Base-by-base conservation (phyloP, 2,888 invertebrate species). In the Ophioninae sp. region DNA sequence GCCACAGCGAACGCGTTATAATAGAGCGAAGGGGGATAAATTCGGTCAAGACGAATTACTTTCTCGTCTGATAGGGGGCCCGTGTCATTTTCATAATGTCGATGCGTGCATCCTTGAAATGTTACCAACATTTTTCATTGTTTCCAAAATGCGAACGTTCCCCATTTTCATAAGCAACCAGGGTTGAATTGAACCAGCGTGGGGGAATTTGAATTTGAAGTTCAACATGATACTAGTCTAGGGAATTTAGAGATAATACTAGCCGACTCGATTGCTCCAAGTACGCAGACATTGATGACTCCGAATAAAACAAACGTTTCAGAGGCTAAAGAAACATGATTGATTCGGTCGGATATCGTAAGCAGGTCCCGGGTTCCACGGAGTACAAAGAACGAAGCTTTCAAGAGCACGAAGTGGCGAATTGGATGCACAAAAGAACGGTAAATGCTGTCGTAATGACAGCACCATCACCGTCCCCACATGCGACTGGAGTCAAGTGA, bases 1-100 rank as follows among this genome's bases (percentile, higher is more conserved):
- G 59, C 65, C 64, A 41, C 78, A 23, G 61, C 44, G 30, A 51
- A n/a, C 39, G 69, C 61, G 77, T 63, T 63, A 61, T 81, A 81
- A 77, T 56, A 77, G 64, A 44, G 17, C 64, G 65, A 63, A 58
- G n/a, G 37, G 30, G 10, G 59, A 61, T n/a, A 68, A 68, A 22
- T 79, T 74, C 75, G 68, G 44, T 69, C 76, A 41, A 69, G 76
- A 77, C 72, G 61, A 81, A 81, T 81, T 72, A 67, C 67, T 67
- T 51, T 73, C 61, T 37, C 64, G 41, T 67, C 22, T 10, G 58
- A 65, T 22, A 51, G 17, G 30, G 9, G 17, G 37, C 22, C 20
- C 61, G 10, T 51, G 22, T 51, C 63, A 73, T 73, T 63, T n/a
- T 30, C 63, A 51, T 56, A 10, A 7, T 30, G 30, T 30, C 30